Conservation (phyloP, 1,140 invertebrate genomes). For the Drosophila repletoides region DNA sequence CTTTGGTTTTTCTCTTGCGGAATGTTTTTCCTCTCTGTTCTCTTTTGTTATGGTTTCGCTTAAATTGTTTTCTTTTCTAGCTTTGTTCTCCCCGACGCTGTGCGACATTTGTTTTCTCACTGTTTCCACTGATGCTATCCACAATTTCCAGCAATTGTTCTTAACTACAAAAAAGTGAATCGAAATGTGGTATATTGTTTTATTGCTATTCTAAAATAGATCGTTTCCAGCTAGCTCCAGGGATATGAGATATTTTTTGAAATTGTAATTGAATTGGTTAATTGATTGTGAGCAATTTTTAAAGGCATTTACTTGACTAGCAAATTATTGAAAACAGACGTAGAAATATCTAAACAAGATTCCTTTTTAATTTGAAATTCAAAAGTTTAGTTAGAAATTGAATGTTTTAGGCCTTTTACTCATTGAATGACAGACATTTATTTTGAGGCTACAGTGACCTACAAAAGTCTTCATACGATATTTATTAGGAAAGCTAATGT, state of each 20-base stretch:
- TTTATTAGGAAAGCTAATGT: too few species aligned
- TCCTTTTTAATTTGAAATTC: too few species aligned
- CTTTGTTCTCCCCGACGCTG: conserved; percentile 1
- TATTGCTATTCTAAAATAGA: conserved; percentile 12
- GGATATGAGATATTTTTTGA: not conserved
- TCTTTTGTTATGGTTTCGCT: conserved; percentile 16
- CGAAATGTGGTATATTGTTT: not conserved
- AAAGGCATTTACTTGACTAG: too few species aligned
- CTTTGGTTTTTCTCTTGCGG: conserved; percentile 2
- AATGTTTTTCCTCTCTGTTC: conserved; percentile 10
- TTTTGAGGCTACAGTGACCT: too few species aligned
- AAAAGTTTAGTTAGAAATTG: too few species aligned
- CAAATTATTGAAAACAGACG: too few species aligned
- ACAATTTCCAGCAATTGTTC: conserved; percentile 11
- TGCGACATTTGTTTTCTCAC: conserved; percentile 52
- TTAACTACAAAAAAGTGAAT: conserved; percentile 10
- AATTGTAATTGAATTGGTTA: not conserved
- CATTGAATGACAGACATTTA: too few species aligned
- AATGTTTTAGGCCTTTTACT: too few species aligned
- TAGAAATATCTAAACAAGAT: too few species aligned
- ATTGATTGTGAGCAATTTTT: too few species aligned
- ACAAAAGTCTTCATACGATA: too few species aligned
- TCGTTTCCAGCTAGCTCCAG: too few species aligned
- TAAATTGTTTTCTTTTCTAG: conserved; percentile 44
- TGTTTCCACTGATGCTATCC: conserved; percentile 32